A percentile compares a stretch with the other conserved stretches of the same genome.
Evolutionary conservation across 2,797 vertebrate genomes (phyloP).

Genomic region (Pipistrellus pipistrellus): DNA sequence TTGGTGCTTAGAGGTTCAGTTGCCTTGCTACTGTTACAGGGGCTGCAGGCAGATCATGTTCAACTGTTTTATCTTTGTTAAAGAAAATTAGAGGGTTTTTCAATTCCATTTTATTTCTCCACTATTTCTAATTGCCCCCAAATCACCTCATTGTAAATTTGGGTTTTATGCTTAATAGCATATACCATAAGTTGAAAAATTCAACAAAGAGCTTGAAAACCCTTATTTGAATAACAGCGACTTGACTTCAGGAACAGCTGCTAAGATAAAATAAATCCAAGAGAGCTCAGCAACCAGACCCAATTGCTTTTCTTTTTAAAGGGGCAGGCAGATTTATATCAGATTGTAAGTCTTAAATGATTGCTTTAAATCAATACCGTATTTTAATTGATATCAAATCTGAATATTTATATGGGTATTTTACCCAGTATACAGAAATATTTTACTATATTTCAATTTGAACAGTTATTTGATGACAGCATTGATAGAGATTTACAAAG

Average conservation of each 20-base stretch:
- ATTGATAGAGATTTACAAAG: constrained; percentile 33
- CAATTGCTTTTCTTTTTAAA: constrained; percentile 83
- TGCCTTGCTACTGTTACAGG: constrained; percentile 58
- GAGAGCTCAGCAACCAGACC: constrained; percentile 77
- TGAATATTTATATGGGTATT: constrained; percentile 44
- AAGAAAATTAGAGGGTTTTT: constrained; percentile 38
- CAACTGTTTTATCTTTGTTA: constrained; percentile 2
- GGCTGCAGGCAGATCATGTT: constrained; percentile 46
- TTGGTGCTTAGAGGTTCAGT: constrained; percentile 21
- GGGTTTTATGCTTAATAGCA: constrained; percentile 48
- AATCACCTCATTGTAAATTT: constrained; percentile 56
- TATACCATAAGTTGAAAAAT: constrained; percentile 65
- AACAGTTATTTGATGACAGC: constrained; percentile 35
- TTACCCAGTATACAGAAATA: neutral
- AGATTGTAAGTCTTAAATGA: neutral
- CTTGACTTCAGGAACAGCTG: constrained; percentile 88
- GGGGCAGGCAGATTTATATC: constrained; percentile 61
- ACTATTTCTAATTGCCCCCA: constrained; percentile 18
- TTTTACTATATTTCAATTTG: neutral
- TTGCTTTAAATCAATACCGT: neutral
- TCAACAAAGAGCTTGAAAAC: constrained; percentile 80
- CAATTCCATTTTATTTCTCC: constrained; percentile 38
- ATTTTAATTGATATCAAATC: constrained; percentile 49
- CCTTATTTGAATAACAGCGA: constrained; percentile 81
- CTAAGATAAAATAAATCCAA: constrained; percentile 86